Base-by-base conservation (phyloP, 2,113 vertebrate species). In the Burhinus oedicnemus region DNA sequence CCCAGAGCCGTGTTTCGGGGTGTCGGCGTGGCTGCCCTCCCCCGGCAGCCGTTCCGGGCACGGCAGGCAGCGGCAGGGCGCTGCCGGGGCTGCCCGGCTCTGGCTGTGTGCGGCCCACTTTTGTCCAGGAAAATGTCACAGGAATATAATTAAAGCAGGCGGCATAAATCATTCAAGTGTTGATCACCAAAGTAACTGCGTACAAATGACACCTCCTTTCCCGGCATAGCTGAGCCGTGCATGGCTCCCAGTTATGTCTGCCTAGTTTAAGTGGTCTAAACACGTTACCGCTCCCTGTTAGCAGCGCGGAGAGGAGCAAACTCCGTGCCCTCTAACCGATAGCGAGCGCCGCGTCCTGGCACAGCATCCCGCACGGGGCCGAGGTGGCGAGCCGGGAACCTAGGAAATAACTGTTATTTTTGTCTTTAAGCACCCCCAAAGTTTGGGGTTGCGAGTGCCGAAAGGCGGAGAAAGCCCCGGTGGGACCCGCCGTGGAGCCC, bases 161-260 rank as follows among this genome's bases (percentile, higher is more conserved):
- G 57, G 86, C 93, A 95, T 97, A 97, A 96, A 97, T 98, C 97
- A 97, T 87, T 83, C 91, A 91, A 96, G 97, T 97, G 97, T 97
- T 98, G 96, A 98, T 97, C 95, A 96, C 97, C 96, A 93, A 97
- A 98, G 96, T 97, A 96, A 98, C 97, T 98, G 97, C 86, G 92
- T 97, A 98, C 97, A 98, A 97, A 97, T 97, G 97, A 97, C 97
- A 97, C 97, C 97, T 98, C 91, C 96, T 96, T 94, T 83, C 96
- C 94, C 51, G 51, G 94, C 97, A 94, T 90, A 96, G 92, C 94
- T 97, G 96, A 97, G 87, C 94, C 74, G 15, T 90, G 94, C 93
- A 81, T 36, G 94, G 90, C 95, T 95, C 92, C 93, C 97, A 87
- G 95, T 93, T 96, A 90, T 95, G 87, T 91, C 91, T 90, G 92